Evolutionary conservation across 92 coral and sea anemone species (phyloP).

Genomic region (Zoanthus sociatus): DNA sequence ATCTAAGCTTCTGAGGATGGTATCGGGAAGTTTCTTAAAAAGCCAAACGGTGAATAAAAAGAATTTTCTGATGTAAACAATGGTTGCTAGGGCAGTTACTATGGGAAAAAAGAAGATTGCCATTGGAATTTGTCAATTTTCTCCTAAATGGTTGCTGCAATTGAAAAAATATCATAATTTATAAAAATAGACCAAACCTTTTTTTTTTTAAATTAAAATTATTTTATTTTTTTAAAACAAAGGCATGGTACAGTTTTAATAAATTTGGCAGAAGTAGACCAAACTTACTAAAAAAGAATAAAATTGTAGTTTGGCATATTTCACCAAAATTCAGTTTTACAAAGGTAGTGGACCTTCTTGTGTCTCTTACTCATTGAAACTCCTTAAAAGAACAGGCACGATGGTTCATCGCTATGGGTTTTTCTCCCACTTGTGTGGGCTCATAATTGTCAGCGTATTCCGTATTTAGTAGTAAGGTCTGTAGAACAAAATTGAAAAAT

Average conservation of each 20-base stretch:
- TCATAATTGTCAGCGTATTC: too few relatives aligned
- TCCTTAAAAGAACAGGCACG: too few relatives aligned
- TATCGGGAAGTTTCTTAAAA: neutral
- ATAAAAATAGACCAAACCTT: neutral
- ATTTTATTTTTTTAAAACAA: too few relatives aligned
- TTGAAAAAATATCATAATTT: neutral
- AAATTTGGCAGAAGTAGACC: neutral
- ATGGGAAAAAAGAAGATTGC: neutral
- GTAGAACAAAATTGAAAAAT: too few relatives aligned
- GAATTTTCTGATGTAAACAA: neutral
- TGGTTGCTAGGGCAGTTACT: constrained; percentile 12
- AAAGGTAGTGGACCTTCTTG: neutral
- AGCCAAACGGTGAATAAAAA: neutral
- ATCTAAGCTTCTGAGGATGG: neutral
- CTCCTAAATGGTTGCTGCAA: neutral
- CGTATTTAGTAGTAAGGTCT: too few relatives aligned
- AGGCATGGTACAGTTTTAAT: too few relatives aligned
- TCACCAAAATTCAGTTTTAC: constrained; percentile 5
- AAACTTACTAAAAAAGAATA: neutral
- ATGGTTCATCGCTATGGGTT: too few relatives aligned
- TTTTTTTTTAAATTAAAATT: too few relatives aligned
- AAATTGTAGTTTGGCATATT: neutral
- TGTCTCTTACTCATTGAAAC: too few relatives aligned
- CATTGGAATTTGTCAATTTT: neutral
- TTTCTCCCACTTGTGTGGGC: too few relatives aligned